phyloP scores from a whole-genome alignment of 2,113 vertebrate genomes.

The Suncus etruscus region DNA sequence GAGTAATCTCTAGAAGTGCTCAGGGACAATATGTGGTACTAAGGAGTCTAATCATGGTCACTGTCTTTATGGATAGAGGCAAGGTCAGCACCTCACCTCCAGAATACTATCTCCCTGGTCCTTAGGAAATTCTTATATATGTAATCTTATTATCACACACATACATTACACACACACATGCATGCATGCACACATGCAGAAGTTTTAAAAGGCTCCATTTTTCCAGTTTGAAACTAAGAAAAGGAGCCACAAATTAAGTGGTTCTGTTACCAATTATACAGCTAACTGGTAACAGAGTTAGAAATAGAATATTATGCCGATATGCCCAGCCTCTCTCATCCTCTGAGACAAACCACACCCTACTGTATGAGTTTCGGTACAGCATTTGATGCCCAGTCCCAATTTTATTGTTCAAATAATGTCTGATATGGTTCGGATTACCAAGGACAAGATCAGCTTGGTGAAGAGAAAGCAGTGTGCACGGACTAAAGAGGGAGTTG shows the following conservation, averaged over 20 bases:
- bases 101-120: too few species aligned
- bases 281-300: background rate
- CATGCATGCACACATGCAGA: too few species aligned
- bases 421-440: background rate
- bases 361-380: background rate
- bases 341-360: background rate
- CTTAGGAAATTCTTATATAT: constrained; percentile 6
- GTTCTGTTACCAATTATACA: background rate
- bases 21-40: too few species aligned
- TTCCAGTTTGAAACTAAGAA: constrained; percentile 20
- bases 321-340: background rate
- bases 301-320: background rate
- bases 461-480: background rate
- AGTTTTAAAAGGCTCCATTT: background rate
- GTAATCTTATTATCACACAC: background rate
- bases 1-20: too few species aligned
- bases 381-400: background rate
- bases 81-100: too few species aligned
- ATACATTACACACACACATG: too few species aligned
- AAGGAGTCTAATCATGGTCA: too few species aligned
- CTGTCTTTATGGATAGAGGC: too few species aligned
- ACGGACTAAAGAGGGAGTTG: background rate
- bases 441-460: background rate
- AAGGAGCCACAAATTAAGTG: background rate
- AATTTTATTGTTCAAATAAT: constrained; percentile 26